Evolutionary conservation across 2,888 invertebrate species (phyloP).

Genomic region (Dynastes tityus): DNA sequence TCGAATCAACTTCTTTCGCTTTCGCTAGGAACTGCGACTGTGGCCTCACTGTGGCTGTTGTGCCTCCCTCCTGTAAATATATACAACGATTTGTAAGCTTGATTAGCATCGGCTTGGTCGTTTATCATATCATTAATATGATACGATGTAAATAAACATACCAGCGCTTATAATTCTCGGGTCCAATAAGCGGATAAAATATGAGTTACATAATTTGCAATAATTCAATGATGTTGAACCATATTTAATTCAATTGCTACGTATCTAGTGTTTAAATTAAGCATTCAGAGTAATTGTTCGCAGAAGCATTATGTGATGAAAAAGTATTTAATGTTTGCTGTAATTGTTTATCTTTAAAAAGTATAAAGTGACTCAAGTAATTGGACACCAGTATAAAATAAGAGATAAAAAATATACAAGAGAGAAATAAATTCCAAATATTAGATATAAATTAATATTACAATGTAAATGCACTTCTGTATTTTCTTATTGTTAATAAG

Average conservation of each 20-base stretch:
- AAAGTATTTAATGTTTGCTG: too few relatives aligned
- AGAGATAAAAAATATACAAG: too few relatives aligned
- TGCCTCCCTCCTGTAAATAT: constrained; percentile 42
- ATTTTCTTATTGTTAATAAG: too few relatives aligned
- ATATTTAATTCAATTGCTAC: not conserved
- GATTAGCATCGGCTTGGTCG: constrained; percentile 40
- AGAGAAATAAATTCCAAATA: too few relatives aligned
- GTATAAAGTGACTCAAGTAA: too few relatives aligned
- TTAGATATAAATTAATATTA: too few relatives aligned
- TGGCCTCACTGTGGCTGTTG: constrained; percentile 35
- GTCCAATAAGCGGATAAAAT: constrained; percentile 7
- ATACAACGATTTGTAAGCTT: constrained; percentile 36
- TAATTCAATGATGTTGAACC: not conserved
- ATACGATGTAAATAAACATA: constrained; percentile 44
- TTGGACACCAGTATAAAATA: too few relatives aligned
- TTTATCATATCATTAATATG: constrained; percentile 37
- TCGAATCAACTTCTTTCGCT: not conserved
- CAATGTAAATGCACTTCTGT: too few relatives aligned
- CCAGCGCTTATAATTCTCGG: not conserved
- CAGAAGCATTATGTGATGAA: too few relatives aligned
- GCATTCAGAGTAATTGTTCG: too few relatives aligned
- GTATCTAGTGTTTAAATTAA: too few relatives aligned
- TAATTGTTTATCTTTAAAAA: too few relatives aligned
- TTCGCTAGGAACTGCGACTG: constrained; percentile 22
- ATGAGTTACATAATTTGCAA: constrained; percentile 11